phyloP scores from a whole-genome alignment of 2,113 vertebrate species.

The Phylloscopus trochilus region DNA sequence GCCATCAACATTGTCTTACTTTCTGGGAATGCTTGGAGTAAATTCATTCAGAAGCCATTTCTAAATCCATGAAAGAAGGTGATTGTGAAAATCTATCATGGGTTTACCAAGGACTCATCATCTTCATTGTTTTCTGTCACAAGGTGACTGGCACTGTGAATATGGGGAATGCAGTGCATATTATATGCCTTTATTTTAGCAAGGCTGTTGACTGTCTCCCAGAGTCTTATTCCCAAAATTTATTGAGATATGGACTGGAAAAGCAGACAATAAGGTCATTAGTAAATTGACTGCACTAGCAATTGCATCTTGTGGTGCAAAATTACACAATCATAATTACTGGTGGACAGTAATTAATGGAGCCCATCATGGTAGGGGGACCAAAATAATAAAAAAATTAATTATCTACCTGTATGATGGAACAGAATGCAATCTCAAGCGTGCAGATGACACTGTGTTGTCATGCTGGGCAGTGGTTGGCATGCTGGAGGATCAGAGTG shows the following conservation, averaged over 20 bases:
- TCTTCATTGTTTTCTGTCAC: background rate
- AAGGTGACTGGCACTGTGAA: background rate
- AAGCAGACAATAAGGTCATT: background rate
- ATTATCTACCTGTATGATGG: background rate
- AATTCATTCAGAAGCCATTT: background rate
- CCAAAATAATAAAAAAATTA: background rate
- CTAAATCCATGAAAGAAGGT: background rate
- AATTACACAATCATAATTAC: background rate
- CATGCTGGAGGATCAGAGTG: background rate
- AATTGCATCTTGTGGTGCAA: background rate
- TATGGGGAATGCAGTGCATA: background rate
- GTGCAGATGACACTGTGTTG: background rate
- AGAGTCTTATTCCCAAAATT: background rate
- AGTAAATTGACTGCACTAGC: background rate
- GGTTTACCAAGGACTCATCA: background rate
- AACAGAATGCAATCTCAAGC: background rate
- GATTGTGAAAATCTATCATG: background rate
- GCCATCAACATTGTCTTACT: background rate
- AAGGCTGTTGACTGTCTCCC: background rate
- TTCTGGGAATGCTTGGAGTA: background rate
- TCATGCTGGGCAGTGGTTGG: accelerated
- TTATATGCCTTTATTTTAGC: background rate
- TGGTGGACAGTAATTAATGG: background rate
- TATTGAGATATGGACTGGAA: background rate
- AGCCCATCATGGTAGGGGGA: background rate